Conservation (phyloP, 2,888 invertebrate species). For the Stenodera caucasica region DNA sequence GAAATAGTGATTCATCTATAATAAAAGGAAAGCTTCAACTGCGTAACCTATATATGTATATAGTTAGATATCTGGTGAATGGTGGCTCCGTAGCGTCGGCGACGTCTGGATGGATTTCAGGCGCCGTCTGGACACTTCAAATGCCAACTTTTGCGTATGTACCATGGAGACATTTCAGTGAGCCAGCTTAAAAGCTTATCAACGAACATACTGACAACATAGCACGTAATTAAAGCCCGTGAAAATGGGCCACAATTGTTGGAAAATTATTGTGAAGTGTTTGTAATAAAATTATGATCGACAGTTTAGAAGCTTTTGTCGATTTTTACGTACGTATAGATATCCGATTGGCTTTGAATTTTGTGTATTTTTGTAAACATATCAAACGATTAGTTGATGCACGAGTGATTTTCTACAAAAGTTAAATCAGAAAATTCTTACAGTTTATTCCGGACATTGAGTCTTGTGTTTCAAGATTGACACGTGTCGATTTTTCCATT, state of each 20-base stretch:
- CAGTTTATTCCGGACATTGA: too few species aligned
- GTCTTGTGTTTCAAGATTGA: neutral
- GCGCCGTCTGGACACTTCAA: slow-evolving; percentile 28
- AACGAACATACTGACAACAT: neutral
- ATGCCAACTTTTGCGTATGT: slow-evolving; percentile 8
- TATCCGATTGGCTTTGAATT: neutral
- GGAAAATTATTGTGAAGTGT: neutral
- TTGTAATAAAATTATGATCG: neutral
- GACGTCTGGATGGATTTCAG: slow-evolving; percentile 25
- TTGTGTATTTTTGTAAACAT: neutral
- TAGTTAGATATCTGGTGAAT: slow-evolving; percentile 2
- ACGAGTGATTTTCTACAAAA: neutral
- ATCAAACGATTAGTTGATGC: slow-evolving; percentile 7
- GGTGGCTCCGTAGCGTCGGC: slow-evolving; percentile 22
- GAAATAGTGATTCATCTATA: too few species aligned
- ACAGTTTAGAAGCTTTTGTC: neutral
- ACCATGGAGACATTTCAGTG: neutral
- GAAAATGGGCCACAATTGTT: too few species aligned
- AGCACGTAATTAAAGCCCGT: too few species aligned
- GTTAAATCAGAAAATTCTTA: too few species aligned
- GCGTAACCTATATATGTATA: neutral
- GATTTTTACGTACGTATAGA: neutral
- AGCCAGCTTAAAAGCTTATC: neutral
- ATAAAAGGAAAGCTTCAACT: neutral
- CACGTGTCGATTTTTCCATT: neutral